Evolutionary conservation across 2,113 vertebrate species (phyloP).

Genomic region (Peromyscus californicus): DNA sequence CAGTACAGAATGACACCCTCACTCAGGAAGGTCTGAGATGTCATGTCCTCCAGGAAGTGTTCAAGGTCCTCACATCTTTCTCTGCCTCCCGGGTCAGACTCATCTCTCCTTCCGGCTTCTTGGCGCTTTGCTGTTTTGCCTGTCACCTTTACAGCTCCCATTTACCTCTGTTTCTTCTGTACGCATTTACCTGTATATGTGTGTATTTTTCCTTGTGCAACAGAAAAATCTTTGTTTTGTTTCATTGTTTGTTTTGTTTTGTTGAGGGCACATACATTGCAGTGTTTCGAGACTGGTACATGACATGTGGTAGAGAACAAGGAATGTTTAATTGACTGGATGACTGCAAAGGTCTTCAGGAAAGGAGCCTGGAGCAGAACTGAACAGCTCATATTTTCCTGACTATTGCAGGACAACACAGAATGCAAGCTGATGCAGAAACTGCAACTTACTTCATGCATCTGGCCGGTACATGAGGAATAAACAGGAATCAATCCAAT

Average conservation of each 20-base stretch:
- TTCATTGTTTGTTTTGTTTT: not conserved
- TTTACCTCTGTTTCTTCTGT: conserved; percentile 9
- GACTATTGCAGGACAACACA: not conserved
- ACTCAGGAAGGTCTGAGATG: conserved; percentile 2
- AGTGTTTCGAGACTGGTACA: not conserved
- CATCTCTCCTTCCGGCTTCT: conserved; percentile 12
- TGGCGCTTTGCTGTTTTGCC: not conserved
- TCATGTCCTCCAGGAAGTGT: not conserved
- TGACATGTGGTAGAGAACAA: not conserved
- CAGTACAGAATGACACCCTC: conserved; percentile 1
- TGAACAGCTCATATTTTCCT: not conserved
- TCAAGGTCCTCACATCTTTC: not conserved
- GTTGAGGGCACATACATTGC: not conserved
- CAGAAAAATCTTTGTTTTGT: not conserved
- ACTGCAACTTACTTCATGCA: not conserved
- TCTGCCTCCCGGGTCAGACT: not conserved
- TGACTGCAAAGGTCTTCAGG: conserved; percentile 4
- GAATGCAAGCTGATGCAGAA: not conserved
- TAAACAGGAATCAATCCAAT: conserved; percentile 1
- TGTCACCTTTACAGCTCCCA: not conserved
- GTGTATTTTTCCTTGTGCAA: conserved; percentile 27
- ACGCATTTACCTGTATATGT: not conserved
- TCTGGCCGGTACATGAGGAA: not conserved
- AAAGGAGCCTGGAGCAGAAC: not conserved
- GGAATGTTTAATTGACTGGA: not conserved